Base-by-base conservation (phyloP, 2,113 vertebrate genomes). In the Chlamydotis undulata region DNA sequence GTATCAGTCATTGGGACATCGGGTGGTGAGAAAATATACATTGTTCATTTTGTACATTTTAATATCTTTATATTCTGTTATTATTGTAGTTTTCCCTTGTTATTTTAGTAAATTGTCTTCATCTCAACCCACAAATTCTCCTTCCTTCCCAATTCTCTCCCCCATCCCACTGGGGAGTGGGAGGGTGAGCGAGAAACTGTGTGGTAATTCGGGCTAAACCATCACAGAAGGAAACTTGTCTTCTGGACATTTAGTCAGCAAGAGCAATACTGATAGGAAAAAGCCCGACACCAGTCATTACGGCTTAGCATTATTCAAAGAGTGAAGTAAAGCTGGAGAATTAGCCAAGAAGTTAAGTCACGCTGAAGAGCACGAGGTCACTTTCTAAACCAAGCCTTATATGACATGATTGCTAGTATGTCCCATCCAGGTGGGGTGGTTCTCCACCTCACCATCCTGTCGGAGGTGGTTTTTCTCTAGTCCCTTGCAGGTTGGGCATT, bases 321-420 rank as follows among this genome's bases (percentile, higher is more conserved):
- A 61, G 28, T 77, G 68, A 91, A 90, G 63, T 67, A 60, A 85
- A 91, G 63, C 15, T 75, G 50, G n/a, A 95, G 63, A 76, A 4
- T 39, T 83, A 55, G 85, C 93, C 92, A 95, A 95, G 78, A 91
- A 83, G 31, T 87, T 74, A 95, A 87, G 55, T 94, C 78, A 93
- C 61, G 41, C 87, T 59, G 59, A 55, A n/a, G 4, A 83, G 37
- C 53, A 37, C n/a, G 74, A 85, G 43, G 81, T 93, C 70, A 93
- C 79, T 41, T 93, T 94, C 65, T 47, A 55, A 87, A 52, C 4
- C 2, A 80, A 87, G 19, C 39, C 45, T 96, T 76, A 49, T 39
- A 33, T 37, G 39, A 52, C 52, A 59, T 43, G 10, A 10, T 6
- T n/a, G 9, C 21, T 87, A 4, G 2, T 14, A 14, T 18, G 19